A percentile compares a stretch with the other conserved stretches of the same genome.
These are phyloP conservation scores for Dasypogon diadema DNA, from an alignment of 2,888 invertebrate genomes.

Conservation along the genomic window DNA sequence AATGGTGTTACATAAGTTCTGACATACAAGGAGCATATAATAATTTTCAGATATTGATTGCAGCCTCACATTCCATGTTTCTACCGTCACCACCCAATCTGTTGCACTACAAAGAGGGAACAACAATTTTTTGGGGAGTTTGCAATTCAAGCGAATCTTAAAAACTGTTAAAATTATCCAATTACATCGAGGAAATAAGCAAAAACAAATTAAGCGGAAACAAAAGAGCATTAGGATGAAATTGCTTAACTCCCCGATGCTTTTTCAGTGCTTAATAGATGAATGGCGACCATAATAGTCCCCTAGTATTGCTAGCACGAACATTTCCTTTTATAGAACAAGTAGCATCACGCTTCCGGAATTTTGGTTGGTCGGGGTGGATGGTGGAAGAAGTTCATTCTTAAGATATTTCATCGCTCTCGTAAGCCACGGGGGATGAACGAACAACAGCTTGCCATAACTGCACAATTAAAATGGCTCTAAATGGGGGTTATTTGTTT, in stretches of 20 bases:
- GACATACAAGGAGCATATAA: too few relatives aligned
- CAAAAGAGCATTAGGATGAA: conserved; percentile 38
- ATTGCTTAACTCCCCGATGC: conserved; percentile 36
- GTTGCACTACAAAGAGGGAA: too few relatives aligned
- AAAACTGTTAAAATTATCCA: conserved; percentile 32
- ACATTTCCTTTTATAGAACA: background rate
- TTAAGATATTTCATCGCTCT: conserved; percentile 37
- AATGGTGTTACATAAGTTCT: too few relatives aligned
- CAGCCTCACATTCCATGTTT: too few relatives aligned
- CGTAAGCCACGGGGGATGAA: conserved; percentile 30
- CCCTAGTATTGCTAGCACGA: background rate
- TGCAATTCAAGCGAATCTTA: background rate
- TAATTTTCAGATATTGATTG: too few relatives aligned
- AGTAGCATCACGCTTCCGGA: background rate
- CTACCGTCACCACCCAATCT: too few relatives aligned
- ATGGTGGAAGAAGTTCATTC: conserved; percentile 14
- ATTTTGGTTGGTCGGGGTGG: too few relatives aligned
- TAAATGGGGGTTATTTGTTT: conserved; percentile 45
- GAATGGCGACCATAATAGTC: conserved; percentile 41
- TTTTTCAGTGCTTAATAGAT: conserved; percentile 30
- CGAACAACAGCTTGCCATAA: conserved; percentile 45
- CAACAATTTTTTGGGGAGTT: too few relatives aligned
- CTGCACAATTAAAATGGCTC: conserved; percentile 48
- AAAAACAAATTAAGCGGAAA: conserved; percentile 43
- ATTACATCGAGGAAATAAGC: conserved; percentile 22